Percentiles rank a stretch among this genome's conserved stretches.
phyloP scores from a whole-genome alignment of 1,140 invertebrate genomes.

The Steinernema feltiae region DNA sequence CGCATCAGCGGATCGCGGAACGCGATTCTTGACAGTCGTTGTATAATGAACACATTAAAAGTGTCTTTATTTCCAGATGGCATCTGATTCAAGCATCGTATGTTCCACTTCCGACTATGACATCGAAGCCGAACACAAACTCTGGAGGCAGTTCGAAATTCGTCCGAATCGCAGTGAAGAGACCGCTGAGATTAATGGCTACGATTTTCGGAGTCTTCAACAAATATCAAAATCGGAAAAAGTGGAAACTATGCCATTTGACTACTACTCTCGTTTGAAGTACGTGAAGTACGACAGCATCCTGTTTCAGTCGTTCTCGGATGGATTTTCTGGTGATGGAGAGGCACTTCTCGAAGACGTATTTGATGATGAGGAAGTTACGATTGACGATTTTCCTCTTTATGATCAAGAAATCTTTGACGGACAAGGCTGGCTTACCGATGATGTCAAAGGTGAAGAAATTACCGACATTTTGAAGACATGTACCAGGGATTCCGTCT shows the following conservation, averaged over 20 bases:
- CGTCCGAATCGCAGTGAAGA: neutral
- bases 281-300: neutral
- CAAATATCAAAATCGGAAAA: neutral
- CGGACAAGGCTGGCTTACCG: neutral
- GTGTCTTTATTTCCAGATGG: neutral
- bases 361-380: neutral
- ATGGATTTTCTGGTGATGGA: neutral
- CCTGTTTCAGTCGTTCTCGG: neutral
- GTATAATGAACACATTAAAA: neutral
- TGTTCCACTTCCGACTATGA: neutral
- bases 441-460: neutral
- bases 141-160: neutral
- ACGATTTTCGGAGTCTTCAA: neutral
- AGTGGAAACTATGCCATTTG: neutral
- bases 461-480: neutral
- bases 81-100: neutral
- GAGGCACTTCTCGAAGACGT: neutral
- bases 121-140: neutral
- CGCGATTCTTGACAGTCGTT: no score
- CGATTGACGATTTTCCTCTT: neutral
- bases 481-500: neutral
- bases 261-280: neutral
- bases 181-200: neutral
- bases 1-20: no score
- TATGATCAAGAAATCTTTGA: neutral